Percentiles rank a stretch among this genome's conserved stretches.
Conservation (phyloP, 2,888 invertebrate genomes). For the Eudemis profundana region DNA sequence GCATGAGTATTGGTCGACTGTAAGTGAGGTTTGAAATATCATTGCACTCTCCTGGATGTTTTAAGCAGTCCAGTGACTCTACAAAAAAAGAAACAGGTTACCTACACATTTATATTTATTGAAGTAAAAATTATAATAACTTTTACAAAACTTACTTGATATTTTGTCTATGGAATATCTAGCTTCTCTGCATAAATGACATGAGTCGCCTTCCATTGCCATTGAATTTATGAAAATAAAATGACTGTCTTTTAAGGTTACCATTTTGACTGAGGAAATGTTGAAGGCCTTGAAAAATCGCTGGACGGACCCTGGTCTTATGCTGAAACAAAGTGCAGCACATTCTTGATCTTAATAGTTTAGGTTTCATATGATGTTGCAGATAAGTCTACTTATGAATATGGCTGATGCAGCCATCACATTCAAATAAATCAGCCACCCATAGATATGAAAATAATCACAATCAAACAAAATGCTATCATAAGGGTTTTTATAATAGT, state of each 20-base stretch:
- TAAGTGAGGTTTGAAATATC: conserved; percentile 81
- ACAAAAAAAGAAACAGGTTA: conserved; percentile 49
- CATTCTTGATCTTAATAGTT: too few species aligned
- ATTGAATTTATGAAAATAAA: conserved; percentile 98
- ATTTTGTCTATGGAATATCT: conserved; percentile 87
- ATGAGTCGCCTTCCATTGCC: conserved; percentile 97
- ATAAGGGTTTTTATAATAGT: too few species aligned
- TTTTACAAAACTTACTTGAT: conserved; percentile 82
- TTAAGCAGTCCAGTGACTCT: conserved; percentile 67
- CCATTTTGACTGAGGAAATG: conserved; percentile 89
- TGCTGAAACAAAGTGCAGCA: conserved; percentile 55
- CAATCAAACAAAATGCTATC: too few species aligned
- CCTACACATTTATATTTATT: not conserved
- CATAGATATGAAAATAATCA: too few species aligned
- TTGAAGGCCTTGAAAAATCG: conserved; percentile 90
- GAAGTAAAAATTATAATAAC: not conserved
- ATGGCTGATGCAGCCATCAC: too few species aligned
- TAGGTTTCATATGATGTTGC: too few species aligned
- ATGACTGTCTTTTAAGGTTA: conserved; percentile 89
- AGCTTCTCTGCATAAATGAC: conserved; percentile 93
- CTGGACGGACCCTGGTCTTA: conserved; percentile 86
- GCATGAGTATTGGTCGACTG: conserved; percentile 92
- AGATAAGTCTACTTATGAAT: too few species aligned
- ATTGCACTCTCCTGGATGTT: conserved; percentile 58
- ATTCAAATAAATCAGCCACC: too few species aligned